Conservation (phyloP, 2,797 vertebrate genomes). For the Fistularia commersonii region DNA sequence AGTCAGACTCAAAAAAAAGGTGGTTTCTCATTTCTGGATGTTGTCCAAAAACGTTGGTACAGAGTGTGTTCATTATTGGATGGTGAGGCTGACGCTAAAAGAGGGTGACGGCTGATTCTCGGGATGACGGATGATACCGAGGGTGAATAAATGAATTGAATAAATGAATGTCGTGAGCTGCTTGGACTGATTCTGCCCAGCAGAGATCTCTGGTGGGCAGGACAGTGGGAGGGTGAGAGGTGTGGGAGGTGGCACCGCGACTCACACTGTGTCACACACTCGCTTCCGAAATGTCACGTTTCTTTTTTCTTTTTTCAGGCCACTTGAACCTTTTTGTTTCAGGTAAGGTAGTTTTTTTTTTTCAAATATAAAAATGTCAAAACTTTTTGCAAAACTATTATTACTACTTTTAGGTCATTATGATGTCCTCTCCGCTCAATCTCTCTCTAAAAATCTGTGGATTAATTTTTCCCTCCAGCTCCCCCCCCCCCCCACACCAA, state of each 20-base stretch:
- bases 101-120: conserved; percentile 16
- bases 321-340: background rate
- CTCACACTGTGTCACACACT: conserved; percentile 56
- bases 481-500: no score
- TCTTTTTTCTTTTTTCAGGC: conserved; percentile 7
- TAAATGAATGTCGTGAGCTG: conserved; percentile 41
- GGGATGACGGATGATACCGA: conserved; percentile 41
- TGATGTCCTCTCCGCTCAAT: no score
- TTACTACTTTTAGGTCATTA: no score
- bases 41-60: background rate
- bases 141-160: conserved; percentile 38
- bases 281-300: conserved; percentile 44
- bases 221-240: conserved; percentile 62
- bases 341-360: conserved; percentile 13
- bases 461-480: no score
- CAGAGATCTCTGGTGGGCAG: conserved; percentile 46
- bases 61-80: background rate
- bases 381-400: no score
- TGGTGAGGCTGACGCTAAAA: conserved; percentile 4
- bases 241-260: conserved; percentile 56
- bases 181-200: conserved; percentile 29
- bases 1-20: background rate
- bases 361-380: background rate
- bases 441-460: no score
- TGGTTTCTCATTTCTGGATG: background rate